Evolutionary conservation across 2,888 invertebrate species (phyloP), one percentile per base, ranked within the genome.

Genomic region (Nemotelus pantherinus): DNA sequence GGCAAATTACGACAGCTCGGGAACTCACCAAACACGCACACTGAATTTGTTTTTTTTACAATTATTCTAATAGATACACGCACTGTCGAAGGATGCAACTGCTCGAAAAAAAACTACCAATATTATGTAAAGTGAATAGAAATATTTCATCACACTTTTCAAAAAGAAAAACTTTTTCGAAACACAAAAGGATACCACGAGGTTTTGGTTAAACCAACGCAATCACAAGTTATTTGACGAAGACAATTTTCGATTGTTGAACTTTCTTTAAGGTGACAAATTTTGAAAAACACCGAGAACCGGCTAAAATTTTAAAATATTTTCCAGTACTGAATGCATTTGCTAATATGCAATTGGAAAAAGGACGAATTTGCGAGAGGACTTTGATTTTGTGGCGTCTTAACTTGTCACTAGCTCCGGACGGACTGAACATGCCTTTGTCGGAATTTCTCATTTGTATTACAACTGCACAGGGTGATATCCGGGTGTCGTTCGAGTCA

Each of bases 371-470:
- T 25, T 25, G 25, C 25, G 25, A 25, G 25, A 25, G 25, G 25
- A 25, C 25, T 25, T 25, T 25, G 25, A 25, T 25, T 50, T 50
- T 48, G 77, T 68, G 64, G 70, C 68, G 78, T 78, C 79, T 78
- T 77, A 57, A 78, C 77, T 57, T 74, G 76, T 57, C 68, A 77
- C 57, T 76, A 48, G 78, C 64, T 79, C 74, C 72, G 79, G 79
- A 79, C 79, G 79, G 79, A 79, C 79, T 79, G 71, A 78, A 76
- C 25, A 25, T 65, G 25, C 41, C 76, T 58, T 58, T 60, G 39
- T 72, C 58, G 53, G 70, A 55, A 70, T 53, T 43, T 44, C 53
- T 74, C 50, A 72, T 74, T 60, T 60, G 63, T 63, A 43, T 71
- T 74, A 74, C 74, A 48, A 63, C 41, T 41, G 41, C 39, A 74